These are phyloP conservation scores for Ennomos fuscantarius DNA, from an alignment of 2,888 invertebrate species.

Conservation along the genomic window DNA sequence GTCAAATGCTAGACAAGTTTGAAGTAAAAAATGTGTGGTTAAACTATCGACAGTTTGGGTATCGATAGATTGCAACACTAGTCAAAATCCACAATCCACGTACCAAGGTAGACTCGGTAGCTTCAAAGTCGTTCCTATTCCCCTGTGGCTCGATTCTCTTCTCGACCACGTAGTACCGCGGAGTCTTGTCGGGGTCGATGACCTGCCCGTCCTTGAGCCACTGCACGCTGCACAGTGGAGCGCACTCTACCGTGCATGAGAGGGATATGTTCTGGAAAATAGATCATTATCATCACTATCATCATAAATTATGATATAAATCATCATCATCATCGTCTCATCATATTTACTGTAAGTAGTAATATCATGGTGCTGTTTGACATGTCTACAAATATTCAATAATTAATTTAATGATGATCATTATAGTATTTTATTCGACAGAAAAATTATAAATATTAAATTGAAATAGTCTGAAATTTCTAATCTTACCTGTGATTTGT, in stretches of 20 bases:
- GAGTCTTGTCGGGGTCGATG: constrained; percentile 86
- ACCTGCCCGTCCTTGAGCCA: constrained; percentile 93
- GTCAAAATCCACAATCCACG: not conserved
- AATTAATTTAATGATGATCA: too few species aligned
- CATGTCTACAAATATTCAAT: too few species aligned
- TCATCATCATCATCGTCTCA: too few species aligned
- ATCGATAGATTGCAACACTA: too few species aligned
- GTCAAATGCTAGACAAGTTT: too few species aligned
- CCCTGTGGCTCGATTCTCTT: constrained; percentile 89
- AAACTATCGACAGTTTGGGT: too few species aligned
- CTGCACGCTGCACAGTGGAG: constrained; percentile 92
- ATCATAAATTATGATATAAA: too few species aligned
- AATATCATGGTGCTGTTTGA: too few species aligned
- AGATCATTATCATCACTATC: not conserved
- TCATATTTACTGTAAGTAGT: too few species aligned
- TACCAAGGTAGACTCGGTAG: constrained; percentile 93
- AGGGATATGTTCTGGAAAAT: constrained; percentile 87
- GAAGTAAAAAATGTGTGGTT: too few species aligned
- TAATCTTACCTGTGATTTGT: constrained; percentile 85
- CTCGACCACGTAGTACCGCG: constrained; percentile 88
- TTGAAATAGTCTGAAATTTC: not conserved
- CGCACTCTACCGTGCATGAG: constrained; percentile 95
- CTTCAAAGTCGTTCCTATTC: constrained; percentile 94
- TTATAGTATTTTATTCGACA: too few species aligned
- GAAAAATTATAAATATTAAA: too few species aligned